Percentiles rank a stretch among this genome's conserved stretches.
Conservation (phyloP, 2,797 vertebrate species). For the Spizella passerina region DNA sequence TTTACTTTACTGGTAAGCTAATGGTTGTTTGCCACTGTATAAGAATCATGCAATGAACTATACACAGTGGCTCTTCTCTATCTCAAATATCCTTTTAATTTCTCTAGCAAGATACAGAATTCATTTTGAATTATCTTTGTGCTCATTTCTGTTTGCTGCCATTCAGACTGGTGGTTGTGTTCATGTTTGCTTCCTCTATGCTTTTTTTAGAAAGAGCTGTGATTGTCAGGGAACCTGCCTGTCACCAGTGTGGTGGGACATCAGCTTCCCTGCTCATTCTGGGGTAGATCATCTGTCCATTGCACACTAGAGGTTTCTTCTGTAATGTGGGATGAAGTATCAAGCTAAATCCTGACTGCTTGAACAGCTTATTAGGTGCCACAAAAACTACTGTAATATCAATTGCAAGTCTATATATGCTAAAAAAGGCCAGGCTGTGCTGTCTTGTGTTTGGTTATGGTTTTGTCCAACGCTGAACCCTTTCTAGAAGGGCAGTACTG, state of each 20-base stretch:
- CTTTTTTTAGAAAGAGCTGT: background rate
- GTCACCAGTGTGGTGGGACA: background rate
- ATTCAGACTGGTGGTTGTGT: background rate
- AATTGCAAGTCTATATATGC: background rate
- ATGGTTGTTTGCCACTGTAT: background rate
- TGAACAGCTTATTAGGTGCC: background rate
- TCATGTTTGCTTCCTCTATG: background rate
- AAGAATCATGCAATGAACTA: background rate
- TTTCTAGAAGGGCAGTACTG: background rate
- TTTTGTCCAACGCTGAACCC: background rate
- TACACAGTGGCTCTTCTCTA: rapidly evolving
- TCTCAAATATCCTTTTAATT: background rate
- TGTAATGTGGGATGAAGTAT: background rate
- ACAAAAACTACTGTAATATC: background rate
- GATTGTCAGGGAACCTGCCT: background rate
- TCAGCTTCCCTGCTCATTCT: background rate
- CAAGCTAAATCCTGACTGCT: background rate
- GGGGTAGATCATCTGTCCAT: background rate
- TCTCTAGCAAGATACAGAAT: background rate
- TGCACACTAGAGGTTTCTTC: background rate
- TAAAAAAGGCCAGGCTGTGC: background rate
- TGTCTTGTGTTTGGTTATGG: background rate
- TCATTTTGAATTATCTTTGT: background rate
- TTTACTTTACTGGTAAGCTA: background rate
- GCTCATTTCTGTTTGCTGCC: background rate